A percentile compares a stretch with the other conserved stretches of the same genome.
Evolutionary conservation across 2,888 invertebrate genomes (phyloP).

Genomic region (Beris chalybata): DNA sequence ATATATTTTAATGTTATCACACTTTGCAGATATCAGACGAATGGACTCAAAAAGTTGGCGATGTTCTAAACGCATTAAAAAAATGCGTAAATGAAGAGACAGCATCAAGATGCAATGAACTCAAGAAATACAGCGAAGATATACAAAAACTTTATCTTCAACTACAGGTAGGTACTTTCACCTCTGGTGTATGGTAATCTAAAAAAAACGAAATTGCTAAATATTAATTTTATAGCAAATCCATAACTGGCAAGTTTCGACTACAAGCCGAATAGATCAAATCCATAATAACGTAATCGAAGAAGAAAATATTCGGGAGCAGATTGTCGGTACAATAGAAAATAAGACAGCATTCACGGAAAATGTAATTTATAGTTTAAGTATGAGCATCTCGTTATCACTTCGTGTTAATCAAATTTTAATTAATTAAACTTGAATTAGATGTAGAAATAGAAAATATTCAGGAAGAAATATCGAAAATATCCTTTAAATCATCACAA

Average conservation of each 20-base stretch:
- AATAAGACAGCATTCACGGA: constrained; percentile 20
- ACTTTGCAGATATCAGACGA: constrained; percentile 48
- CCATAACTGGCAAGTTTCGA: constrained; percentile 35
- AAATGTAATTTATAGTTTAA: constrained; percentile 20
- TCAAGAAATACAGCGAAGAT: constrained; percentile 61
- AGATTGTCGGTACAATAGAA: constrained; percentile 15
- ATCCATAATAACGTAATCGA: constrained; percentile 34
- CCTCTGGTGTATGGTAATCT: not conserved
- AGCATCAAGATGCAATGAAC: constrained; percentile 57
- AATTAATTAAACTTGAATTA: not conserved
- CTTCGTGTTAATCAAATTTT: not conserved
- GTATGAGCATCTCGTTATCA: constrained; percentile 8
- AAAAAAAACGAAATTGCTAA: constrained; percentile 6
- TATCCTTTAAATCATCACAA: constrained; percentile 26
- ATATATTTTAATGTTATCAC: too few species aligned
- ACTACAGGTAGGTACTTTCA: constrained; percentile 50
- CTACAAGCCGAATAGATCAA: constrained; percentile 33
- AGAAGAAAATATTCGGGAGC: constrained; percentile 34
- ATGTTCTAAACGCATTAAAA: constrained; percentile 56
- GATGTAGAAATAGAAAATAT: constrained; percentile 32
- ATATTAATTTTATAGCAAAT: constrained; percentile 26
- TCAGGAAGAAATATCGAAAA: constrained; percentile 24
- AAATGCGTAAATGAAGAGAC: constrained; percentile 60
- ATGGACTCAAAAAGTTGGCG: constrained; percentile 51
- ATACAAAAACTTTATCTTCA: constrained; percentile 56